phyloP scores from a whole-genome alignment of 2,797 vertebrate genomes.

The Spea hammondii region DNA sequence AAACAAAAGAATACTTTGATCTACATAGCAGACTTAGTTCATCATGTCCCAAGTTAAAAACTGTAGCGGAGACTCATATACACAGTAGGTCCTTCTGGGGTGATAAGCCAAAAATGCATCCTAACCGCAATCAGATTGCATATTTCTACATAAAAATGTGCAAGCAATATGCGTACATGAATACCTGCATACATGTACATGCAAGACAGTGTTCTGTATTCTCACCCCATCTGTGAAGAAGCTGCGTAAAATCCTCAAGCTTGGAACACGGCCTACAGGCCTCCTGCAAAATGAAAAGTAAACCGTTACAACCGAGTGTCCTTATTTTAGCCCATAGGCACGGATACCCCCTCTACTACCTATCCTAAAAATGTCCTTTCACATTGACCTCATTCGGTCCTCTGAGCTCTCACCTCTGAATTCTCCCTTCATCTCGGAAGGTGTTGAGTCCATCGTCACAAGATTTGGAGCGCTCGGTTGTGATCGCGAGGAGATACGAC shows the following conservation, averaged over 20 bases:
- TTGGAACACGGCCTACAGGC: slow-evolving; percentile 85
- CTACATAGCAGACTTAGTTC: no score
- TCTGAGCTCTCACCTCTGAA: slow-evolving; percentile 76
- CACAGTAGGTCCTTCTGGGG: no score
- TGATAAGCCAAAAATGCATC: no score
- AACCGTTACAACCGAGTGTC: no score
- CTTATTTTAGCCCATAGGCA: no score
- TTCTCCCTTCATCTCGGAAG: slow-evolving; percentile 85
- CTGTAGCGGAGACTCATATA: no score
- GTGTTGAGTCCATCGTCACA: slow-evolving; percentile 94
- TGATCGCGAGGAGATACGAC: slow-evolving; percentile 95
- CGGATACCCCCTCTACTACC: background rate
- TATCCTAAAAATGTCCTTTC: background rate
- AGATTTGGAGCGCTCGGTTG: slow-evolving; percentile 94
- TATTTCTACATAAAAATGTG: no score
- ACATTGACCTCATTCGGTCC: background rate
- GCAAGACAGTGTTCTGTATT: background rate
- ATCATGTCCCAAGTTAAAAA: no score
- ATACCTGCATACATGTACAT: no score
- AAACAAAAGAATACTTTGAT: no score
- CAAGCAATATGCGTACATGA: no score
- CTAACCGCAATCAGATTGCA: no score
- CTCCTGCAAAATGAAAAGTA: slow-evolving; percentile 67
- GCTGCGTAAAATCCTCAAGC: slow-evolving; percentile 80
- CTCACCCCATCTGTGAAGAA: slow-evolving; percentile 95